Conservation (phyloP, 1,140 invertebrate species). For the Drosophila arizonae region DNA sequence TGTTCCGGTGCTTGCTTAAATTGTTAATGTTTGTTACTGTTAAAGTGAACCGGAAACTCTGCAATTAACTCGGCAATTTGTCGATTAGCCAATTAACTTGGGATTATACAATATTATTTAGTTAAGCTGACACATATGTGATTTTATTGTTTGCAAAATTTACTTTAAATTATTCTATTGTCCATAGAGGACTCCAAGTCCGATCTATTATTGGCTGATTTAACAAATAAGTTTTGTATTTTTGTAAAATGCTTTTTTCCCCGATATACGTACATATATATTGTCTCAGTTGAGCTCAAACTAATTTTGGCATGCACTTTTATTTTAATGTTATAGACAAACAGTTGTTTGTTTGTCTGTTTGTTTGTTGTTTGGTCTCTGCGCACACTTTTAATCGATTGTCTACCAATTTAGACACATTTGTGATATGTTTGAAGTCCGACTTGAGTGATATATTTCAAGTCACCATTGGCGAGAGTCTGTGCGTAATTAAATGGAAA, state of each 20-base stretch:
- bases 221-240: neutral
- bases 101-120: too few species aligned
- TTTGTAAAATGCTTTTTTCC: too few species aligned
- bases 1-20: too few species aligned
- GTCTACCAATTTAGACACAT: neutral
- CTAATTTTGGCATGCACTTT: neutral
- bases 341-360: neutral
- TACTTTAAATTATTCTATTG: too few species aligned
- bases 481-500: constrained; percentile 26
- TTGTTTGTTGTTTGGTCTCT: neutral
- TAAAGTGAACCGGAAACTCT: too few species aligned
- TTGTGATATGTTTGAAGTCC: too few species aligned
- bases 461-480: constrained; percentile 84
- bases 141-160: neutral
- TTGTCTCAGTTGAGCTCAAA: neutral
- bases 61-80: too few species aligned
- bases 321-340: neutral
- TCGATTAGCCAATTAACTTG: too few species aligned
- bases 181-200: too few species aligned
- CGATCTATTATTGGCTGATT: too few species aligned
- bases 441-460: constrained; percentile 70
- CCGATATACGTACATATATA: neutral
- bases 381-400: neutral
- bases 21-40: too few species aligned
- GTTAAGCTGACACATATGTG: neutral